A percentile compares a stretch with the other conserved stretches of the same genome.
Evolutionary conservation across 1,140 invertebrate genomes (phyloP).

Genomic region (Conopomorpha cramerella): DNA sequence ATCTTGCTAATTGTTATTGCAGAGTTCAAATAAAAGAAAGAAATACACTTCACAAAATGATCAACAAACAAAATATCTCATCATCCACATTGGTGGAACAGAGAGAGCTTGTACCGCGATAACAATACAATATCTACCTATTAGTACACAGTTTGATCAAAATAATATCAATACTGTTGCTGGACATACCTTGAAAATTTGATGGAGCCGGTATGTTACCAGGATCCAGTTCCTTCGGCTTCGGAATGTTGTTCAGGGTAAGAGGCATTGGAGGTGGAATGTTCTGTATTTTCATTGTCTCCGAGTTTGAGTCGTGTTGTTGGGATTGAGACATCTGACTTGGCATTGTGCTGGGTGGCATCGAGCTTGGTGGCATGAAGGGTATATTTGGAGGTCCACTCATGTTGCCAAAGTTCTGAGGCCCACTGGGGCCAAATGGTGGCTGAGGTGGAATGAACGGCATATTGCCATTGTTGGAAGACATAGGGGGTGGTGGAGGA

Average conservation of each 20-base stretch:
- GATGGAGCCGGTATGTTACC: constrained; percentile 24
- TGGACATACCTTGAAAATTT: constrained; percentile 37
- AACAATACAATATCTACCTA: too few species aligned
- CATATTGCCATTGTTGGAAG: constrained; percentile 16
- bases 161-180: too few species aligned
- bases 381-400: constrained; percentile 18
- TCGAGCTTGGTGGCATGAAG: constrained; percentile 16
- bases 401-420: constrained; percentile 9
- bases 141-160: too few species aligned
- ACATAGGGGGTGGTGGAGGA: constrained; percentile 1
- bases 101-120: too few species aligned
- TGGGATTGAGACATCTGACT: constrained; percentile 10
- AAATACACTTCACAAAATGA: too few species aligned
- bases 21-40: too few species aligned
- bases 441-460: constrained; percentile 17
- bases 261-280: constrained; percentile 33
- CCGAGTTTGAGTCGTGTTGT: constrained; percentile 25
- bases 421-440: constrained; percentile 19
- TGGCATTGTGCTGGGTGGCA: constrained; percentile 14
- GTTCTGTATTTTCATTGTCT: constrained; percentile 36
- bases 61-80: too few species aligned
- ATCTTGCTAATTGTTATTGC: too few species aligned
- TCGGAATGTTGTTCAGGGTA: constrained; percentile 24
- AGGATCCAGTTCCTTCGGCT: constrained; percentile 32
- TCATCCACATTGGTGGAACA: too few species aligned